Evolutionary conservation across 2,113 vertebrate genomes (phyloP).

Genomic region (Campylomormyrus numenius): DNA sequence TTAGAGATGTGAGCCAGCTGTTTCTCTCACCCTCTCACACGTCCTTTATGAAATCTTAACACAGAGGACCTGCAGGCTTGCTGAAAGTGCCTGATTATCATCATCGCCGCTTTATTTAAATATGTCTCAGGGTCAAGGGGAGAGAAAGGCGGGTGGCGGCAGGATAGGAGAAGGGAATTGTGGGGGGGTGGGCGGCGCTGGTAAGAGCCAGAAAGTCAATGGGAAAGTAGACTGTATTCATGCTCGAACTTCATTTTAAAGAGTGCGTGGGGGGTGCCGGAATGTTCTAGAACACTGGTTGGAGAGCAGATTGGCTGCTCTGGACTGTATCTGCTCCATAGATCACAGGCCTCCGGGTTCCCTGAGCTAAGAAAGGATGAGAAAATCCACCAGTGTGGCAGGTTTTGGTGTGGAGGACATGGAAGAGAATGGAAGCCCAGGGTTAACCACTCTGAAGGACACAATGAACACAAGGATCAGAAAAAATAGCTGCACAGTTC

Average conservation of each 20-base stretch:
- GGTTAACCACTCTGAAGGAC: background rate
- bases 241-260: background rate
- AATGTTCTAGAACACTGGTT: background rate
- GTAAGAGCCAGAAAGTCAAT: background rate
- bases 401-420: background rate
- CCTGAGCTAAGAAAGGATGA: background rate
- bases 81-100: slow-evolving; percentile 10
- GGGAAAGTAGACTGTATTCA: background rate
- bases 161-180: background rate
- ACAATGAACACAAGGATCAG: background rate
- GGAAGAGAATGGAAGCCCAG: background rate
- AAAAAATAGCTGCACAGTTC: background rate
- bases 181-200: background rate
- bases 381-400: background rate
- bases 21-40: background rate
- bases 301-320: background rate
- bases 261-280: background rate
- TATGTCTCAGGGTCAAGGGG: background rate
- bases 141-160: background rate
- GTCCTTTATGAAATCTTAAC: slow-evolving; percentile 13
- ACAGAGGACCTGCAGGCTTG: slow-evolving; percentile 8
- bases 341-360: background rate
- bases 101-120: slow-evolving; percentile 13
- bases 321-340: background rate
- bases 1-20: slow-evolving; percentile 9